A percentile compares a stretch with the other conserved stretches of the same genome.
Conservation (phyloP, 2,113 vertebrate genomes). For the Heterochromis multidens region DNA sequence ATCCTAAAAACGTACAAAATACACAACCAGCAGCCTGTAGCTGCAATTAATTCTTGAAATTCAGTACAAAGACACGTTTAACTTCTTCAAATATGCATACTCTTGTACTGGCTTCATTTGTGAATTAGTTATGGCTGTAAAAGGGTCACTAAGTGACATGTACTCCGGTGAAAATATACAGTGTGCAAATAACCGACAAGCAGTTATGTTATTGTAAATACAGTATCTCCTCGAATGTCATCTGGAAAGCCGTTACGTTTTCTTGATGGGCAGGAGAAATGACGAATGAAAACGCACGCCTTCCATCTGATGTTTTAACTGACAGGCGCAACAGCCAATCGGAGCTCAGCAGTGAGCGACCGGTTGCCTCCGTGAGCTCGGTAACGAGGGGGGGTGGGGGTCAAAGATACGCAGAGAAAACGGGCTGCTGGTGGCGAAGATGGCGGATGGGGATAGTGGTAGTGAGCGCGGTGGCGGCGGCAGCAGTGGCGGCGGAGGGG, state of each 20-base stretch:
- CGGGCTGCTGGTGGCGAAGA: conserved; percentile 85
- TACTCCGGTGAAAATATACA: not conserved
- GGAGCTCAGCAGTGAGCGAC: not conserved
- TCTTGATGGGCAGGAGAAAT: conserved; percentile 21
- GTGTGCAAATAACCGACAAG: not conserved
- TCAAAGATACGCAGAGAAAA: conserved; percentile 72
- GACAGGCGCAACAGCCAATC: conserved; percentile 38
- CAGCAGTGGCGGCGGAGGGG: conserved; percentile 67
- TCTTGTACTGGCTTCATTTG: too few species aligned
- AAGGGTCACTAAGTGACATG: not conserved
- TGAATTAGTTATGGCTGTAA: not conserved
- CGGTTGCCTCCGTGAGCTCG: conserved; percentile 35
- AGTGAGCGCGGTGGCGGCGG: conserved; percentile 83
- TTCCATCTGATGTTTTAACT: not conserved
- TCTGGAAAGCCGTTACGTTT: not conserved
- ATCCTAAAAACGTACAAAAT: conserved; percentile 20
- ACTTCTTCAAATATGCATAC: fast-evolving
- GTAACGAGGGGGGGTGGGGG: conserved; percentile 46
- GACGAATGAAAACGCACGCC: conserved; percentile 15
- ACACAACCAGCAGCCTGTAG: not conserved
- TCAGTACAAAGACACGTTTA: not conserved
- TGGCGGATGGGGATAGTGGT: conserved; percentile 93
- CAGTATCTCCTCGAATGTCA: conserved; percentile 18
- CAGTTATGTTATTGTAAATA: conserved; percentile 14
- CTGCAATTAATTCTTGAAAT: not conserved